Evolutionary conservation across 2,888 invertebrate genomes (phyloP).

Genomic region (Steromphala cineraria): DNA sequence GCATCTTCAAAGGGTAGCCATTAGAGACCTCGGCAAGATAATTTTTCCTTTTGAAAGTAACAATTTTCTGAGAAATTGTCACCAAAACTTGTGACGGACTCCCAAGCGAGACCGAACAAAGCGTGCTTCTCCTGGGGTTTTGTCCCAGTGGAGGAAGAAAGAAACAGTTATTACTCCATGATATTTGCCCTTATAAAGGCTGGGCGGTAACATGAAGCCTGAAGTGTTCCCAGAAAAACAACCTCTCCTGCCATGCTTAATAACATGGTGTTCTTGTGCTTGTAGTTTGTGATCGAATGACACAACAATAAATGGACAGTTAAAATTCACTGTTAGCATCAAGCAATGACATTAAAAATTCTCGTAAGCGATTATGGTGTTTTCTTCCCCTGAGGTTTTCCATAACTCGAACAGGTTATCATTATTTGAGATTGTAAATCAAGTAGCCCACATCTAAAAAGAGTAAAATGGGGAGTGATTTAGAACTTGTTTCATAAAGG

Average conservation of each 20-base stretch:
- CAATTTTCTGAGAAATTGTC: slow-evolving; percentile 8
- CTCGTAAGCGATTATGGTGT: background rate
- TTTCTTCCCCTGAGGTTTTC: background rate
- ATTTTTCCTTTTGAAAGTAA: slow-evolving; percentile 1
- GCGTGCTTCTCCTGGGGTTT: background rate
- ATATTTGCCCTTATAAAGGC: background rate
- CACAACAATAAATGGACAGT: background rate
- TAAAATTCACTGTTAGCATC: background rate
- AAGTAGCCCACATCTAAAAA: too few relatives aligned
- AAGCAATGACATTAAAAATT: background rate
- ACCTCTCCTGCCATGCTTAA: background rate
- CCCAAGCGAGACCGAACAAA: background rate
- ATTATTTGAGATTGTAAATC: too few relatives aligned
- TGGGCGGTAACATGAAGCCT: background rate
- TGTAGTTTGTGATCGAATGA: background rate
- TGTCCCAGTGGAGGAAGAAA: slow-evolving; percentile 6
- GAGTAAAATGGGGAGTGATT: too few relatives aligned
- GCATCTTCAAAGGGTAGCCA: background rate
- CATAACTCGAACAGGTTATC: too few relatives aligned
- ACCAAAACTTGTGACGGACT: background rate
- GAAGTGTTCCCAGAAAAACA: background rate
- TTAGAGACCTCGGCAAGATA: background rate
- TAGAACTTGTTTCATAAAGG: too few relatives aligned
- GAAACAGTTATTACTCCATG: background rate
- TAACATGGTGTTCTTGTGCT: too few relatives aligned